A percentile compares a stretch with the other conserved stretches of the same genome.
These are phyloP conservation scores for Drosophila algonquin DNA, from an alignment of 2,888 invertebrate species.

Conservation along the genomic window DNA sequence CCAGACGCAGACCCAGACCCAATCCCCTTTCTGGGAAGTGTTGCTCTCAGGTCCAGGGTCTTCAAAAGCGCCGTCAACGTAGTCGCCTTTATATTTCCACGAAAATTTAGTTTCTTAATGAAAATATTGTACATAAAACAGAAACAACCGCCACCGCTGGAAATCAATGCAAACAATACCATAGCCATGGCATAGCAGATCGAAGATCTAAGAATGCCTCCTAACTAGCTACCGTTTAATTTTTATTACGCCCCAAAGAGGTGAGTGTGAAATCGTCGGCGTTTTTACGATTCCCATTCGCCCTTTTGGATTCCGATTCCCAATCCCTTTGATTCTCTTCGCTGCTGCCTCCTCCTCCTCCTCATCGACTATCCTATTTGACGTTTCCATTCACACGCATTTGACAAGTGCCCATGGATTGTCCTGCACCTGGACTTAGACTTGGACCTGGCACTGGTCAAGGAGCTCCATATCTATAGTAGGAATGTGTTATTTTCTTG, in stretches of 20 bases:
- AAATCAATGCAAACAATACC: conserved; percentile 67
- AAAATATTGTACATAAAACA: conserved; percentile 56
- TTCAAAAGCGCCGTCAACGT: conserved; percentile 65
- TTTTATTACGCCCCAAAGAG: conserved; percentile 70
- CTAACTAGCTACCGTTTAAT: conserved; percentile 79
- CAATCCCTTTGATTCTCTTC: conserved; percentile 62
- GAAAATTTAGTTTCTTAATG: conserved; percentile 67
- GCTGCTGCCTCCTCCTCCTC: conserved; percentile 17
- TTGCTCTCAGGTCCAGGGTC: conserved; percentile 16
- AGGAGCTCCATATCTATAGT: conserved; percentile 19
- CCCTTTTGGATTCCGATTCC: conserved; percentile 21
- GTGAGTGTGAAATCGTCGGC: conserved; percentile 74
- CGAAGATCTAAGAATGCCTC: conserved; percentile 56
- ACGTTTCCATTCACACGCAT: conserved; percentile 76
- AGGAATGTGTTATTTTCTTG: conserved; percentile 32
- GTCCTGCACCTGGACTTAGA: conserved; percentile 5
- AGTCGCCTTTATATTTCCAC: conserved; percentile 54
- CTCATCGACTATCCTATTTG: conserved; percentile 56
- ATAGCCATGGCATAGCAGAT: not conserved
- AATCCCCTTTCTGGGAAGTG: conserved; percentile 51
- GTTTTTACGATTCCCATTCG: conserved; percentile 58
- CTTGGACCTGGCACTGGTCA: conserved; percentile 19
- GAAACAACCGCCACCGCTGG: conserved; percentile 21
- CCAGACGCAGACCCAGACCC: not conserved
- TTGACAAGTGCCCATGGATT: conserved; percentile 55